Evolutionary conservation across 2,113 vertebrate genomes (phyloP).

Genomic region (Laticauda laticaudata): DNA sequence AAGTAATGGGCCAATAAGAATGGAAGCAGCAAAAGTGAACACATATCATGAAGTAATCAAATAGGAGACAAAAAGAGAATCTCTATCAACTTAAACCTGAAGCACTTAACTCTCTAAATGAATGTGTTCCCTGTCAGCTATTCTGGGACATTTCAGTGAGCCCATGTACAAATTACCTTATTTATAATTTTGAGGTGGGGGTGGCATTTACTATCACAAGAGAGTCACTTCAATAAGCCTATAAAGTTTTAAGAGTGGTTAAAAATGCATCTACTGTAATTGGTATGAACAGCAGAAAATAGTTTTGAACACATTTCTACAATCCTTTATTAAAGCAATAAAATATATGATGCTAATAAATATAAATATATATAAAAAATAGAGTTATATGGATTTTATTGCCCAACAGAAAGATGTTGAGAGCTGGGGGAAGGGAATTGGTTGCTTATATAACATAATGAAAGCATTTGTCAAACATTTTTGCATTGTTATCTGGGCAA

Average conservation of each 20-base stretch:
- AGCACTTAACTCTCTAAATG: background rate
- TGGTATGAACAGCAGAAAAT: constrained; percentile 45
- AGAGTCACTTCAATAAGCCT: constrained; percentile 15
- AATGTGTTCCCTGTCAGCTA: accelerated
- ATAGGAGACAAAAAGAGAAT: background rate
- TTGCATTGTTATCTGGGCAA: background rate
- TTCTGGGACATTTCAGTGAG: accelerated
- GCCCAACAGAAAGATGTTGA: constrained; percentile 41
- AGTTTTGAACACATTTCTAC: constrained; percentile 13
- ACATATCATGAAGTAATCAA: background rate
- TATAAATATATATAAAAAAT: constrained; percentile 36
- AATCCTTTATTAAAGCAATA: constrained; percentile 65
- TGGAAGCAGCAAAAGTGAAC: background rate
- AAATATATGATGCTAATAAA: constrained; percentile 53
- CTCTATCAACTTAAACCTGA: background rate
- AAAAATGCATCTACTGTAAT: constrained; percentile 39
- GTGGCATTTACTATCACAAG: background rate
- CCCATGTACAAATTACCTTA: background rate
- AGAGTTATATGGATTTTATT: constrained; percentile 47
- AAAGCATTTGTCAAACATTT: constrained; percentile 11
- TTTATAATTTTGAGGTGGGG: background rate
- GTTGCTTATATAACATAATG: constrained; percentile 34
- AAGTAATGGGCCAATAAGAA: background rate
- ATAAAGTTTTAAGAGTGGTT: constrained; percentile 34
- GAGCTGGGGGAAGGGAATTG: accelerated